Evolutionary conservation across 2,888 invertebrate species (phyloP).

Genomic region (Alviniconcha strummeri): DNA sequence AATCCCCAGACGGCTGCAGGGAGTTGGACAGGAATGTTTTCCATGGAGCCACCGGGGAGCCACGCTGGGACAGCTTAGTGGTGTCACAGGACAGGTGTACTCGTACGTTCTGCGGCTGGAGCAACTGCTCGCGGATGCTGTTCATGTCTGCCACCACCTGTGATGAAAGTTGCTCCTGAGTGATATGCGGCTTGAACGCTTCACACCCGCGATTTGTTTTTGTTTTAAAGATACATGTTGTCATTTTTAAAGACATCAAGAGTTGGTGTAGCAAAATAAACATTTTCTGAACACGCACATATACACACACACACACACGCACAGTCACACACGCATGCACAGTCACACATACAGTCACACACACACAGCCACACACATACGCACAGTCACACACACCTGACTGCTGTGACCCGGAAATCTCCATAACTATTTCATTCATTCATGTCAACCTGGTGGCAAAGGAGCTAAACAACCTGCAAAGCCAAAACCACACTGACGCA

Average conservation of each 20-base stretch:
- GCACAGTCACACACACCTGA: too few relatives aligned
- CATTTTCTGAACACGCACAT: neutral
- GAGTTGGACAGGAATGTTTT: conserved; percentile 41
- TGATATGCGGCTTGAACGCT: neutral
- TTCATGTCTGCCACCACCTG: conserved; percentile 76
- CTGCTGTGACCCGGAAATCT: too few relatives aligned
- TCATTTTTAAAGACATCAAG: too few relatives aligned
- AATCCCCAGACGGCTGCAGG: conserved; percentile 21
- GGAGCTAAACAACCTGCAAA: too few relatives aligned
- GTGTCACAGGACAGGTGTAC: conserved; percentile 85
- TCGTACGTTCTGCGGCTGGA: conserved; percentile 79
- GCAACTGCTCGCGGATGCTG: conserved; percentile 78
- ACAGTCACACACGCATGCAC: neutral
- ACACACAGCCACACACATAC: too few relatives aligned
- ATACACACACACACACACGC: neutral
- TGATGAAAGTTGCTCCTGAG: neutral
- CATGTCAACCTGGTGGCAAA: neutral
- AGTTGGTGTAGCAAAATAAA: neutral
- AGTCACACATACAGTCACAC: too few relatives aligned
- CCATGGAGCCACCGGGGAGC: conserved; percentile 59
- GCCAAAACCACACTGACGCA: too few relatives aligned
- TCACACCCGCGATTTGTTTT: too few relatives aligned
- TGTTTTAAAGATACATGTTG: too few relatives aligned
- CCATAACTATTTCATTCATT: too few relatives aligned
- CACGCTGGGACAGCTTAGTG: conserved; percentile 75